These are phyloP conservation scores for Venturia canescens DNA, from an alignment of 1,140 invertebrate genomes.

Conservation along the genomic window DNA sequence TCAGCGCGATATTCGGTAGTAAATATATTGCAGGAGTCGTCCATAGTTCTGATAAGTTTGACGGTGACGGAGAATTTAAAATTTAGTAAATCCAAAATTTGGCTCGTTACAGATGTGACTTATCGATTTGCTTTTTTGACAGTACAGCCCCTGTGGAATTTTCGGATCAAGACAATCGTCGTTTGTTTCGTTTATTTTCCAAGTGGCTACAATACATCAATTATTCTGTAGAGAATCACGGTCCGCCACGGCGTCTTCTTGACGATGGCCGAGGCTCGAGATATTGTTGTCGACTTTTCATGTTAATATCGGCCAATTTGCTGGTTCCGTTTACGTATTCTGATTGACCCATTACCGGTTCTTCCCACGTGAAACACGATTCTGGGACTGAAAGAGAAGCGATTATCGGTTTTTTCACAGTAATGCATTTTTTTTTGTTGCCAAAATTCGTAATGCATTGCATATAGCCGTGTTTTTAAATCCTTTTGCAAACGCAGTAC, in stretches of 20 bases:
- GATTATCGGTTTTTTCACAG: neutral
- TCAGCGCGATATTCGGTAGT: constrained; percentile 22
- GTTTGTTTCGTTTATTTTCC: constrained; percentile 17
- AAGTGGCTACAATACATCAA: neutral
- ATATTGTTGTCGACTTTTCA: constrained; percentile 79
- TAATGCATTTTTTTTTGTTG: no score
- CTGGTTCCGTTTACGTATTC: constrained; percentile 80
- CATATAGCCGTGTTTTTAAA: constrained; percentile 14
- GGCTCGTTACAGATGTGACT: neutral
- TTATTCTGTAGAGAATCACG: constrained; percentile 25
- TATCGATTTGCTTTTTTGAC: neutral
- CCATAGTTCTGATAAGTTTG: neutral
- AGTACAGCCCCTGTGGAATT: neutral
- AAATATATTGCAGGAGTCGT: constrained; percentile 19
- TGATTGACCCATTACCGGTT: constrained; percentile 76
- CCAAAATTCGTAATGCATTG: no score
- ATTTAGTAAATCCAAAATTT: no score
- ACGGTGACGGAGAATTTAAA: no score
- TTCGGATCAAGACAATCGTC: neutral
- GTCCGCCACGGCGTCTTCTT: constrained; percentile 69
- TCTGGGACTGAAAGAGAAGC: constrained; percentile 66
- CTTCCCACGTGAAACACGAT: constrained; percentile 75
- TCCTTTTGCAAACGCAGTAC: no score
- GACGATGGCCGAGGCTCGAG: constrained; percentile 79
- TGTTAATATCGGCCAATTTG: constrained; percentile 77